A percentile compares a stretch with the other conserved stretches of the same genome.
Evolutionary conservation across 2,797 vertebrate genomes (phyloP).

Genomic region (Rhincodon typus): DNA sequence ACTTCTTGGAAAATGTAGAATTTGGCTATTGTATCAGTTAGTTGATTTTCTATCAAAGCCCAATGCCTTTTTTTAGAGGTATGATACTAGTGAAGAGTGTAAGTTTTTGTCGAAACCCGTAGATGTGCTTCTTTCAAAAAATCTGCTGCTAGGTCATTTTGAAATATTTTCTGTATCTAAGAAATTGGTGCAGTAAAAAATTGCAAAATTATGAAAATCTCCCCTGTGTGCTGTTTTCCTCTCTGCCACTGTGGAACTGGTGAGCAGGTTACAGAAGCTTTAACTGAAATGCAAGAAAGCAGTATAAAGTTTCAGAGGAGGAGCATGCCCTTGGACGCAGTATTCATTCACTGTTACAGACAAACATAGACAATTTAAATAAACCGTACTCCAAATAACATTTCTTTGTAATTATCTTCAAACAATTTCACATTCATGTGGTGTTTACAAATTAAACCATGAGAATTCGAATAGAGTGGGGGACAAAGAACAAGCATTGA

Average conservation of each 20-base stretch:
- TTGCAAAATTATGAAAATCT: constrained; percentile 8
- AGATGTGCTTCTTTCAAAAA: neutral
- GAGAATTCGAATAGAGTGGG: neutral
- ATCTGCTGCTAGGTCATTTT: neutral
- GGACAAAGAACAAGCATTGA: neutral
- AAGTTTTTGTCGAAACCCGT: neutral
- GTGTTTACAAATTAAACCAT: neutral
- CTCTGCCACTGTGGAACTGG: neutral
- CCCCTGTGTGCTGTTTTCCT: neutral
- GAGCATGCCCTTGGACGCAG: neutral
- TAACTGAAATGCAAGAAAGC: neutral
- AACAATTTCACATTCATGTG: too few relatives aligned
- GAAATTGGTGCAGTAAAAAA: constrained; percentile 1
- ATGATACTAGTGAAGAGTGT: neutral
- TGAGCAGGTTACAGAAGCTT: neutral
- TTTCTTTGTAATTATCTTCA: neutral
- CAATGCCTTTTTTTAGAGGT: neutral
- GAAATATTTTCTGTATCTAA: neutral
- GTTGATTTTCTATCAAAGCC: neutral
- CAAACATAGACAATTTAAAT: neutral
- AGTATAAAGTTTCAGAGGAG: neutral
- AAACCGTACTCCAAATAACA: neutral
- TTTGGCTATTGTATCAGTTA: constrained; percentile 13
- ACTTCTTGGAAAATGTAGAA: constrained; percentile 7
- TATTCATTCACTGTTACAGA: neutral